These are phyloP conservation scores for Felis catus DNA, from an alignment of 2,113 vertebrate species.

Conservation along the genomic window F.catus_Fca126_mat1.0 CM031417.1:139301001-139301500, in stretches of 20 bases:
- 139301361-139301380: too few relatives aligned
- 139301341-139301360: background rate
- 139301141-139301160: background rate
- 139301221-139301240: too few relatives aligned
- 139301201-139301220: background rate
- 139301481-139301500: background rate
- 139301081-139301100: background rate
- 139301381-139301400: background rate
- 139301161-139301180: too few relatives aligned
- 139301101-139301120: background rate
- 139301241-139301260: accelerated
- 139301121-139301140: background rate
- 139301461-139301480: background rate
- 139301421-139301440: too few relatives aligned
- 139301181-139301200: background rate
- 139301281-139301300: accelerated
- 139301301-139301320: accelerated
- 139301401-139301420: background rate
- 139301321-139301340: background rate
- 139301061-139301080: background rate
- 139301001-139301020: background rate
- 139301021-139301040: background rate
- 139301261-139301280: accelerated
- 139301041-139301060: background rate
- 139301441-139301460: background rate